Percentiles rank a stretch among this genome's conserved stretches.
phyloP scores from a whole-genome alignment of 2,113 vertebrate species.

The Barnardius zonarius region DNA sequence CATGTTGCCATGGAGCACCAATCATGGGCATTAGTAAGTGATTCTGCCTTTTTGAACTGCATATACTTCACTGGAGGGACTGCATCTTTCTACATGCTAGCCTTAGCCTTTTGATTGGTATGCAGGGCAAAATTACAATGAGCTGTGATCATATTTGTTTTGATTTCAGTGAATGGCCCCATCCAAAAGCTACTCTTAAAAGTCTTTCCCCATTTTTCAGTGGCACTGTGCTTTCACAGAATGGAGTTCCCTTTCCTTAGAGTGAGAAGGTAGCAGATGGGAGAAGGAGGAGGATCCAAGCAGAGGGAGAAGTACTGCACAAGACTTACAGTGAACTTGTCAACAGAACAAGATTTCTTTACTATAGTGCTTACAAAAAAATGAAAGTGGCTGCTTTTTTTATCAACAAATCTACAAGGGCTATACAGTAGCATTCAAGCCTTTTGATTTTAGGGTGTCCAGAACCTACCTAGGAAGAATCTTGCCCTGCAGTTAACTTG shows the following conservation, averaged over 20 bases:
- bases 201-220: slow-evolving; percentile 23
- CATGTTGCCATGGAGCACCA: background rate
- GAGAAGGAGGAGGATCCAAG: slow-evolving; percentile 46
- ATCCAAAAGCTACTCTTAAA: background rate
- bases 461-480: background rate
- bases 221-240: slow-evolving; percentile 48
- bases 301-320: slow-evolving; percentile 39
- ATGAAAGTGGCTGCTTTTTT: background rate
- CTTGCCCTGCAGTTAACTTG: background rate
- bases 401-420: background rate
- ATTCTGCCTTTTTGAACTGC: background rate
- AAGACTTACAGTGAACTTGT: slow-evolving; percentile 38
- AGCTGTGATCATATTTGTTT: background rate
- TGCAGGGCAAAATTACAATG: background rate
- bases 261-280: slow-evolving; percentile 60
- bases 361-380: slow-evolving; percentile 49
- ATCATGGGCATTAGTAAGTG: background rate
- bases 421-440: background rate
- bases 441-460: background rate
- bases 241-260: slow-evolving; percentile 36
- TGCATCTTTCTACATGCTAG: background rate
- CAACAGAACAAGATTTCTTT: slow-evolving; percentile 68
- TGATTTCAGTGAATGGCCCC: background rate
- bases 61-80: background rate
- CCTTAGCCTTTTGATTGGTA: background rate